Conservation (phyloP, 2,797 vertebrate species). For the Helostoma temminkii region DNA sequence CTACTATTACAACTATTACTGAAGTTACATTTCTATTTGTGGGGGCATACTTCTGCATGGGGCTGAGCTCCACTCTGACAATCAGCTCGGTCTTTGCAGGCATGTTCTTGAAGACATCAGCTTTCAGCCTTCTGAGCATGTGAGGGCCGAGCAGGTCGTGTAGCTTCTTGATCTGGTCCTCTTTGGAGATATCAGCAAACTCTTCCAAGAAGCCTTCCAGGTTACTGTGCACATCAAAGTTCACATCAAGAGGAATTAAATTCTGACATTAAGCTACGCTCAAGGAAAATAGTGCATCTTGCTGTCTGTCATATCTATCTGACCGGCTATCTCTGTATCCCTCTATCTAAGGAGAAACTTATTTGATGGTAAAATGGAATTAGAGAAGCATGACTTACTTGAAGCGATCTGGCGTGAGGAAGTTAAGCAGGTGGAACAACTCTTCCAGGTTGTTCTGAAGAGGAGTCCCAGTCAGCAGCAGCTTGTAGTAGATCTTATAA, state of each 20-base stretch:
- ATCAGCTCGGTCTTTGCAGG: constrained; percentile 97
- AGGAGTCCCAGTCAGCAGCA: constrained; percentile 96
- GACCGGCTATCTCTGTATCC: background rate
- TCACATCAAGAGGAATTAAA: background rate
- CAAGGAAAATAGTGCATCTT: background rate
- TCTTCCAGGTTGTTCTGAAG: constrained; percentile 99
- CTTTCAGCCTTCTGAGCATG: constrained; percentile 96
- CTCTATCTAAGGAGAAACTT: background rate
- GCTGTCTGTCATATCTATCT: background rate
- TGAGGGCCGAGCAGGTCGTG: constrained; percentile 96
- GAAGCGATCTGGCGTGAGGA: constrained; percentile 96
- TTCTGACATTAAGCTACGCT: accelerated
- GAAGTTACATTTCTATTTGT: background rate
- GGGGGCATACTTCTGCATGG: constrained; percentile 95
- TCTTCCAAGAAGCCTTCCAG: constrained; percentile 98
- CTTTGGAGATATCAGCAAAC: constrained; percentile 98
- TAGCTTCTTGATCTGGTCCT: constrained; percentile 99
- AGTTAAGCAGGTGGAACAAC: constrained; percentile 98
- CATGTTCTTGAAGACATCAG: constrained; percentile 99
- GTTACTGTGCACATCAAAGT: constrained; percentile 84
- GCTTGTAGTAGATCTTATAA: constrained; percentile 99
- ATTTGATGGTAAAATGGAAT: background rate
- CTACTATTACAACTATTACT: too few relatives aligned
- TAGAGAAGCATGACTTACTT: constrained; percentile 85
- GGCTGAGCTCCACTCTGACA: constrained; percentile 96